Evolutionary conservation across 2,113 vertebrate genomes (phyloP), one percentile per base, ranked within the genome.

Genomic region (Delphinapterus leucas): DNA sequence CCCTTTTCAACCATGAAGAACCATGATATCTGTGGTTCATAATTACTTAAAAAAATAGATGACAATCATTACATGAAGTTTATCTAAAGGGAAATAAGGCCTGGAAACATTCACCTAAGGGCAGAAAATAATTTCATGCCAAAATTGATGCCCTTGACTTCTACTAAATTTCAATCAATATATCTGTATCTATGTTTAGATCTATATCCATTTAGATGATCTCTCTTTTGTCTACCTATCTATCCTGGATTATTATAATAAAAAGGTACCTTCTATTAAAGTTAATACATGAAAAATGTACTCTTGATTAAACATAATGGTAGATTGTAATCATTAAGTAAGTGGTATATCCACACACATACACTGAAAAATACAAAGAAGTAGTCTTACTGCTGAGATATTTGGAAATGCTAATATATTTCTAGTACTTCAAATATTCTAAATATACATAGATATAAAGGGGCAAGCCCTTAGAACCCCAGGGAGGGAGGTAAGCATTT

Each of bases 371-470:
- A 55, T 92, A 31, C 33, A 21, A 92, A 95, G 60, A 65, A 86
- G 18, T 94, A 71, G 13, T 44, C 76, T 94, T 49, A 76, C 53
- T 60, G 60, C 38, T 92, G 53, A 91, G 36, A 77, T 70, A 80
- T 81, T 97, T 94, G 93, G 36, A 94, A 93, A 93, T 82, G 60
- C 3, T 93, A 38, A 71, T 76, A 65, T 92, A 84, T 79, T 92
- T 89, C 23, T 85, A 84, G 58, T 23, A 70, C 26, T 76, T 93
- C 41, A 76, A 74, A 49, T 83, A 90, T 94, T 83, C 28, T 88
- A 25, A 44, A 44, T 60, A 70, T 55, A 41, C 11, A 84, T 44
- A 94, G 21, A 71, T 82, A 70, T 23, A 74, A 81, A 96, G 25
- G n/a, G 41, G 1, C 1, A 94, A 71, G 21, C 33, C 47, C 67